Evolutionary conservation across 1,140 invertebrate genomes (phyloP).

Genomic region (Mesaphorura yosii): DNA sequence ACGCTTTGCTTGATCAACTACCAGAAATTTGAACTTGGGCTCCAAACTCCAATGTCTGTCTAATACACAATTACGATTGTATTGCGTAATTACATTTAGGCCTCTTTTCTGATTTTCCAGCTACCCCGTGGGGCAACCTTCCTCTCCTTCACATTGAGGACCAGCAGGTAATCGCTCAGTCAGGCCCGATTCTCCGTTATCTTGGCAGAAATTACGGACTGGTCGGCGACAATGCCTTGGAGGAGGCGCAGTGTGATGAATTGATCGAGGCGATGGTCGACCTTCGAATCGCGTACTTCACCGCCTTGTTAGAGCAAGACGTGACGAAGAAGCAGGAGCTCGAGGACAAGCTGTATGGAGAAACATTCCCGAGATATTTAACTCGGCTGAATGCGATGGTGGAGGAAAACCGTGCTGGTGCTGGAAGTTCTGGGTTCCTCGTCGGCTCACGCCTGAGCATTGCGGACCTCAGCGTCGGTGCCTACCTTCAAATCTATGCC

Average conservation of each 20-base stretch:
- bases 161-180: not conserved
- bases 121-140: not conserved
- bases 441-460: not conserved
- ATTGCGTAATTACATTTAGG: not conserved
- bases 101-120: not conserved
- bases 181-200: not conserved
- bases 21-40: too few species aligned
- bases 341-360: not conserved
- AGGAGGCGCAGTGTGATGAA: not conserved
- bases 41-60: too few species aligned
- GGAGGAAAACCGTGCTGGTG: too few species aligned
- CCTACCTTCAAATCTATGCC: not conserved
- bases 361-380: not conserved
- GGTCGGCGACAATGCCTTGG: not conserved
- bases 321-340: not conserved
- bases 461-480: not conserved
- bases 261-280: not conserved
- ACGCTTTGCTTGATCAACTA: too few species aligned
- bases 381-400: not conserved
- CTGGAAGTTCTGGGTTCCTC: not conserved
- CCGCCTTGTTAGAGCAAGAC: not conserved
- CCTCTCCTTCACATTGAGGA: not conserved
- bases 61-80: not conserved
- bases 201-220: not conserved
- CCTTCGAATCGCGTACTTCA: not conserved